Evolutionary conservation across 37 sponge, comb jelly and placozoan species (phyloP).

Genomic region (Crambe crambe): DNA sequence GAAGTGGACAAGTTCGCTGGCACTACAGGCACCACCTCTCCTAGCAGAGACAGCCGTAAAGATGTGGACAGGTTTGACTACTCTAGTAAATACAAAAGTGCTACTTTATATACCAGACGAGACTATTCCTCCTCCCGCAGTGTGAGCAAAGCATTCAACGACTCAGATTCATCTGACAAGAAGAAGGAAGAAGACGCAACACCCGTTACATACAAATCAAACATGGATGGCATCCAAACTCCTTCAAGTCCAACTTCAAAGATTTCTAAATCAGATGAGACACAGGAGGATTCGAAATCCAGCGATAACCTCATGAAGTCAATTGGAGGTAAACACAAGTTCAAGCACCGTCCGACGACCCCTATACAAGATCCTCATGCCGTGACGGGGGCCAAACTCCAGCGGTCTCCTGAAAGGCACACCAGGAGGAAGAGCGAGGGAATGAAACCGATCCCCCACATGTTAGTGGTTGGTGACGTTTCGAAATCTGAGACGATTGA

Average conservation of each 20-base stretch:
- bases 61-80: background rate
- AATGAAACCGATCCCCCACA: conserved; percentile 10
- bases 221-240: background rate
- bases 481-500: background rate
- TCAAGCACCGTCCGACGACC: conserved; percentile 12
- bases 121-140: background rate
- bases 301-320: conserved; percentile 2
- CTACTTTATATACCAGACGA: background rate
- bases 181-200: too few species aligned
- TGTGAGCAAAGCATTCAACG: background rate
- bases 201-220: background rate
- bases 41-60: background rate
- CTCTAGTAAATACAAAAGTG: background rate
- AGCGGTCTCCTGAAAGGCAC: conserved; percentile 1
- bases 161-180: background rate
- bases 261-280: background rate
- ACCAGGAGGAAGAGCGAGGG: conserved; percentile 39
- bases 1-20: background rate
- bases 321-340: background rate
- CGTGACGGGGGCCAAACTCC: background rate
- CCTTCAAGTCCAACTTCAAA: background rate
- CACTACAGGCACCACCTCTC: background rate
- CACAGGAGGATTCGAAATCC: conserved; percentile 13
- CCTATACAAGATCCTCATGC: background rate
- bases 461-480: background rate